These are phyloP conservation scores for Meda fulgida DNA, from an alignment of 2,797 vertebrate genomes.

Conservation along the genomic window DNA sequence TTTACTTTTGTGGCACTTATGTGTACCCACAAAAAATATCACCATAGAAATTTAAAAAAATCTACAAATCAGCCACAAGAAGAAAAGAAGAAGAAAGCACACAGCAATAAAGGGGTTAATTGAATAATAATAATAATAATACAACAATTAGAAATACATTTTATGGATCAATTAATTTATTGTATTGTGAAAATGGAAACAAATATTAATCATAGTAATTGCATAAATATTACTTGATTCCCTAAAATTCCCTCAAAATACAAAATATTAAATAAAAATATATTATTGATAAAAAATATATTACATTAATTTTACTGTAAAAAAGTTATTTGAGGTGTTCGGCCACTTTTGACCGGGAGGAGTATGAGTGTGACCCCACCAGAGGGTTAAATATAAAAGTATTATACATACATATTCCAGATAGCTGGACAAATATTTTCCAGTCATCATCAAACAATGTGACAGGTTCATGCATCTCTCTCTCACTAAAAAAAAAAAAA, in stretches of 20 bases:
- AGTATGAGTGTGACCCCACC: neutral
- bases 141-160: neutral
- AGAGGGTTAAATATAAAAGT: neutral
- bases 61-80: neutral
- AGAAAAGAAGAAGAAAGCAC: neutral
- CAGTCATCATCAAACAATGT: slow-evolving; percentile 61
- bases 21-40: no score
- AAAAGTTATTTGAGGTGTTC: neutral
- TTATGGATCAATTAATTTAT: neutral
- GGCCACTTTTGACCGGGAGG: neutral
- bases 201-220: neutral
- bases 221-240: neutral
- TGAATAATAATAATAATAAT: neutral
- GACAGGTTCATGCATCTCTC: slow-evolving; percentile 71
- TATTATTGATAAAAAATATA: neutral
- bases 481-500: slow-evolving; percentile 12
- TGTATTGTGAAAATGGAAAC: neutral
- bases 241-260: neutral
- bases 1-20: no score
- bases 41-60: no score
- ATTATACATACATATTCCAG: neutral
- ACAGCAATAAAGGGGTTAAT: neutral
- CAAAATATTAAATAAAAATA: neutral
- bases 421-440: slow-evolving; percentile 19
- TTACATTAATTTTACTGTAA: neutral